Evolutionary conservation across 2,797 vertebrate species (phyloP).

Genomic region (Synaphobranchus kaupii): DNA sequence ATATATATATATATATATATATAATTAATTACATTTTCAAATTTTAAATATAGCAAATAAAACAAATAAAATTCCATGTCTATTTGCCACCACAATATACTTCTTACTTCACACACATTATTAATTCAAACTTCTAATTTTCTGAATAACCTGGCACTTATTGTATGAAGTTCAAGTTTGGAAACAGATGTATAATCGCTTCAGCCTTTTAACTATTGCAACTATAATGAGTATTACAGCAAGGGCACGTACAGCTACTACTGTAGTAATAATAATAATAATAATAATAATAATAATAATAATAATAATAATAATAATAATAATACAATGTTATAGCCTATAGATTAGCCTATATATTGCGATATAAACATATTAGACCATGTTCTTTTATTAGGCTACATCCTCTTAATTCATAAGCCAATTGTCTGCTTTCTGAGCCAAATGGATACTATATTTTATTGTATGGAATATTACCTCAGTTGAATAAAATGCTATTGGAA

Average conservation of each 20-base stretch:
- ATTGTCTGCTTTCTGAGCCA: neutral
- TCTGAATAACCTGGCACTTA: neutral
- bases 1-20: neutral
- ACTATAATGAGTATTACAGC: neutral
- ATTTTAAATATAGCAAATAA: neutral
- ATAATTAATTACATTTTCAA: neutral
- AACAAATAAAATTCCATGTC: no score
- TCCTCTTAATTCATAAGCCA: neutral
- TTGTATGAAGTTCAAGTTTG: neutral
- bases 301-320: conserved; percentile 7
- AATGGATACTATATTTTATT: neutral
- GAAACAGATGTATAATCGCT: neutral
- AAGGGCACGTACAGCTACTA: neutral
- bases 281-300: conserved; percentile 16
- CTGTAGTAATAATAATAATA: neutral
- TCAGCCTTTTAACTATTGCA: neutral
- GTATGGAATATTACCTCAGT: neutral
- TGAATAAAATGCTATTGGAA: neutral
- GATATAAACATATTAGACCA: neutral
- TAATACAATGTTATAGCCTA: neutral
- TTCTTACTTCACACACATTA: neutral
- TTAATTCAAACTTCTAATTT: neutral
- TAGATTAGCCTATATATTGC: neutral
- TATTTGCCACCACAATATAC: neutral
- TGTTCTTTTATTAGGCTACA: neutral